Conservation (phyloP, 23 tunicate genomes). For the Styela plicata region DNA sequence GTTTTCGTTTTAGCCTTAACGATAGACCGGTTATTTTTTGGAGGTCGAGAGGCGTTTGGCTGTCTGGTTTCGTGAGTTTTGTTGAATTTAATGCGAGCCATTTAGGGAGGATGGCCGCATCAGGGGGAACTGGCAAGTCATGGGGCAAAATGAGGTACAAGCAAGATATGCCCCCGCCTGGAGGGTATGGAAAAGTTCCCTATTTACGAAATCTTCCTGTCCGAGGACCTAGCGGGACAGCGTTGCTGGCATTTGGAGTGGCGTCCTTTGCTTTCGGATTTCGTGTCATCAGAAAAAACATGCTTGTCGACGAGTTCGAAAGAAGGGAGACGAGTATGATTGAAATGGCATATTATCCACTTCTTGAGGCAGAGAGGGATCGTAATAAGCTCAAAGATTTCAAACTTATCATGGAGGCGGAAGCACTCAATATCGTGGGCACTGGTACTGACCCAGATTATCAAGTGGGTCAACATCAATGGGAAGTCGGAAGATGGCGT, state of each 20-base stretch:
- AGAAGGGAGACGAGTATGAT: constrained; percentile 39
- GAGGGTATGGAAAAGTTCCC: constrained; percentile 79
- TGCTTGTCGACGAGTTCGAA: background rate
- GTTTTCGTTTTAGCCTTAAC: too few relatives aligned
- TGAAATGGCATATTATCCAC: constrained; percentile 40
- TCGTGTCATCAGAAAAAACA: background rate
- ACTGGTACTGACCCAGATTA: constrained; percentile 71
- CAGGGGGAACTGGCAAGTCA: background rate
- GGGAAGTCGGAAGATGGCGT: constrained; percentile 1
- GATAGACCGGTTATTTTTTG: too few relatives aligned
- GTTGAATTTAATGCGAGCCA: too few relatives aligned
- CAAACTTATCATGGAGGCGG: constrained; percentile 78
- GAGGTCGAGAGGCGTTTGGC: too few relatives aligned
- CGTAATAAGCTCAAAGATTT: constrained; percentile 36
- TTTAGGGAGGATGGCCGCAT: background rate
- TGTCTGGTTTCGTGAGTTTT: too few relatives aligned
- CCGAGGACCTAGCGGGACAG: constrained; percentile 59
- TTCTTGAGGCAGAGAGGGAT: constrained; percentile 85
- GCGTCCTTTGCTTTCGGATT: constrained; percentile 26
- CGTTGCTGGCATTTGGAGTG: constrained; percentile 31
- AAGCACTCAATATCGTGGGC: constrained; percentile 91
- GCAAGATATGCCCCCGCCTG: constrained; percentile 94
- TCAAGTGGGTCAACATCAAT: constrained; percentile 28
- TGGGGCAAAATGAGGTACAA: constrained; percentile 62
- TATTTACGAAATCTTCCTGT: constrained; percentile 72